Conservation (phyloP, 2,797 vertebrate species). For the Odontamblyopus rebecca region DNA sequence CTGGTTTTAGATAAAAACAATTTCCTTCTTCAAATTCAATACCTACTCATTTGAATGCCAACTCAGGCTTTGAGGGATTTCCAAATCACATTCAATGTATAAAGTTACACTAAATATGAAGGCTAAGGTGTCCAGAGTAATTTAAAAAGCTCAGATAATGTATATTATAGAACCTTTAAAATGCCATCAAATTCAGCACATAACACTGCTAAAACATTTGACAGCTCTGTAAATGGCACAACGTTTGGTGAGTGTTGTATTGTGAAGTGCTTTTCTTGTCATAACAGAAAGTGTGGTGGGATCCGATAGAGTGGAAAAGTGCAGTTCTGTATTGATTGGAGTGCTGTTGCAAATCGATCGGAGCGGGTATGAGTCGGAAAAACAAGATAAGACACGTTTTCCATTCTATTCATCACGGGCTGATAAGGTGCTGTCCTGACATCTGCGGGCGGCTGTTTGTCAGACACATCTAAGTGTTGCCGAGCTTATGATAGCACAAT, state of each 20-base stretch:
- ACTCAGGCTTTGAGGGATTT: not conserved
- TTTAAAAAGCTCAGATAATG: not conserved
- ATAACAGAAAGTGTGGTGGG: slow-evolving; percentile 58
- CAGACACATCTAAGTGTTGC: slow-evolving; percentile 55
- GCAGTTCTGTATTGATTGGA: slow-evolving; percentile 73
- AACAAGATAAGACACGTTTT: slow-evolving; percentile 74
- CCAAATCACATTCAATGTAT: not conserved
- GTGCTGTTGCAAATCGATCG: slow-evolving; percentile 66
- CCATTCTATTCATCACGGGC: slow-evolving; percentile 69
- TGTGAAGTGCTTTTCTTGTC: slow-evolving; percentile 58
- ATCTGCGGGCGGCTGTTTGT: slow-evolving; percentile 62
- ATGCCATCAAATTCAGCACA: slow-evolving; percentile 37
- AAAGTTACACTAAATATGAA: not conserved
- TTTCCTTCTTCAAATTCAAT: not conserved
- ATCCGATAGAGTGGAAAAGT: slow-evolving; percentile 72
- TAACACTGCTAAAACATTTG: slow-evolving; percentile 38
- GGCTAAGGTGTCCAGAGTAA: not conserved
- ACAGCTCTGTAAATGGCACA: slow-evolving; percentile 52
- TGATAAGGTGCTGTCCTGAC: slow-evolving; percentile 72
- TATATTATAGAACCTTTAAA: slow-evolving; percentile 35
- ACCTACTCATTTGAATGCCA: not conserved
- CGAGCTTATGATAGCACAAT: slow-evolving; percentile 49
- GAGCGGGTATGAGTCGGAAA: slow-evolving; percentile 62
- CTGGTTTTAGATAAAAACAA: not conserved
- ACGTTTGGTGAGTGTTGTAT: slow-evolving; percentile 34